These are phyloP conservation scores for Clistopyga incitator DNA, from an alignment of 2,888 invertebrate genomes.

Conservation along the genomic window DNA sequence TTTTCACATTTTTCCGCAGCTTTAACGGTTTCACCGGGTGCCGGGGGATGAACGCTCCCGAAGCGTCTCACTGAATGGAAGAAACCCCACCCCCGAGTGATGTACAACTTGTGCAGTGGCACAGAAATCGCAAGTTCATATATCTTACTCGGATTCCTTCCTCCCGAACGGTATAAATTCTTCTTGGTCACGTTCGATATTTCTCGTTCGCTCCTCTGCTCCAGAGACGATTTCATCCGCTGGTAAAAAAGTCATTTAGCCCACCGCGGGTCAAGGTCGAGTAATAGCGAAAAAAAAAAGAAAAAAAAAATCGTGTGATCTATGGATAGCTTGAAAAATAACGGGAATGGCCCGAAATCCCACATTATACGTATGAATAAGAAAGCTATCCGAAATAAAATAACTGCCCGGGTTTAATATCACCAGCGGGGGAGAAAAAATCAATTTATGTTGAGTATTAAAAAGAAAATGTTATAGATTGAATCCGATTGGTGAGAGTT, in stretches of 20 bases:
- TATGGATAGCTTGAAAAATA: constrained; percentile 43
- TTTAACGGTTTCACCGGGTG: constrained; percentile 37
- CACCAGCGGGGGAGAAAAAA: constrained; percentile 9
- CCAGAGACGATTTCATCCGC: constrained; percentile 56
- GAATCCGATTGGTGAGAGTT: constrained; percentile 13
- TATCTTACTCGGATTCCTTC: constrained; percentile 65
- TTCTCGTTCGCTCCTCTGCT: constrained; percentile 62
- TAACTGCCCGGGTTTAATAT: background rate
- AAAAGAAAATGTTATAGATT: constrained; percentile 38
- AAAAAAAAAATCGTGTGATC: constrained; percentile 48
- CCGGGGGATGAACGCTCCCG: constrained; percentile 35
- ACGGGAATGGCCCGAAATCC: background rate
- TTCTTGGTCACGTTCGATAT: constrained; percentile 69
- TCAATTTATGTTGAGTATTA: constrained; percentile 30
- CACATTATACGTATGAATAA: background rate
- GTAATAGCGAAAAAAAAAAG: constrained; percentile 38
- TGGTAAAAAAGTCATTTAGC: constrained; percentile 45
- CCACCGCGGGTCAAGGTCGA: constrained; percentile 60
- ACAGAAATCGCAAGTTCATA: constrained; percentile 70
- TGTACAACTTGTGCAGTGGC: constrained; percentile 67
- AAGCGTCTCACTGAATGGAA: constrained; percentile 52
- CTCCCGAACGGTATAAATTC: constrained; percentile 67
- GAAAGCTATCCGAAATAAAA: background rate
- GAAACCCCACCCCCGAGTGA: constrained; percentile 60
- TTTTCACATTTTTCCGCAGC: constrained; percentile 23